A percentile compares a stretch with the other conserved stretches of the same genome.
phyloP scores from a whole-genome alignment of 2,113 vertebrate genomes.

The Prunella fulvescens region DNA sequence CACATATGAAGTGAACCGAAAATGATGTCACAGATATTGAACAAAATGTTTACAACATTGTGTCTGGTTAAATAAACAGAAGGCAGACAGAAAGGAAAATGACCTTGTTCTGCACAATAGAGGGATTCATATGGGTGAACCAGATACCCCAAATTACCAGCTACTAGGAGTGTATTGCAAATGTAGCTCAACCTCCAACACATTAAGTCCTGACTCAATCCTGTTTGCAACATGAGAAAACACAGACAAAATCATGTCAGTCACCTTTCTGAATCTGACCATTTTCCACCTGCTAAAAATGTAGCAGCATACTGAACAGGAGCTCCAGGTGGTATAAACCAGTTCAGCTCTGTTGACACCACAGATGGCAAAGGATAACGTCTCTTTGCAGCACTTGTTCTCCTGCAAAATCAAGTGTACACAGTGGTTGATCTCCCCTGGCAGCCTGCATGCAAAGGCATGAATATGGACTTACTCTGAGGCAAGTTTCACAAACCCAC shows the following conservation, averaged over 20 bases:
- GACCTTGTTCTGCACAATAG: not conserved
- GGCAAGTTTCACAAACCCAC: not conserved
- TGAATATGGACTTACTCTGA: not conserved
- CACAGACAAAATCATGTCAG: not conserved
- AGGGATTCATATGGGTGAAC: not conserved
- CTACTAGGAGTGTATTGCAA: not conserved
- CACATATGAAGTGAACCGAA: constrained; percentile 54
- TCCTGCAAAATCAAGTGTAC: not conserved
- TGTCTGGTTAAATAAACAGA: not conserved
- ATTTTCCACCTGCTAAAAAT: not conserved
- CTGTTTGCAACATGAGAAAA: not conserved
- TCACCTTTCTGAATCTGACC: not conserved
- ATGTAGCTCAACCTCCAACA: not conserved
- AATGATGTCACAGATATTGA: constrained; percentile 26
- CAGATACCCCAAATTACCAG: not conserved
- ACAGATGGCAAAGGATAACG: not conserved
- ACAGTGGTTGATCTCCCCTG: not conserved
- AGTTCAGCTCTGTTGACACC: not conserved
- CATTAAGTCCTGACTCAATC: not conserved
- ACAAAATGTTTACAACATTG: not conserved
- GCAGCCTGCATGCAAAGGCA: not conserved
- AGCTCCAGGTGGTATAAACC: not conserved
- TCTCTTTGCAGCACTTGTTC: not conserved
- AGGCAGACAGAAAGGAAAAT: not conserved
- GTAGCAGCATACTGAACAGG: not conserved